Base-by-base conservation (phyloP, 1,140 invertebrate genomes). In the Drosophila parvula region DNA sequence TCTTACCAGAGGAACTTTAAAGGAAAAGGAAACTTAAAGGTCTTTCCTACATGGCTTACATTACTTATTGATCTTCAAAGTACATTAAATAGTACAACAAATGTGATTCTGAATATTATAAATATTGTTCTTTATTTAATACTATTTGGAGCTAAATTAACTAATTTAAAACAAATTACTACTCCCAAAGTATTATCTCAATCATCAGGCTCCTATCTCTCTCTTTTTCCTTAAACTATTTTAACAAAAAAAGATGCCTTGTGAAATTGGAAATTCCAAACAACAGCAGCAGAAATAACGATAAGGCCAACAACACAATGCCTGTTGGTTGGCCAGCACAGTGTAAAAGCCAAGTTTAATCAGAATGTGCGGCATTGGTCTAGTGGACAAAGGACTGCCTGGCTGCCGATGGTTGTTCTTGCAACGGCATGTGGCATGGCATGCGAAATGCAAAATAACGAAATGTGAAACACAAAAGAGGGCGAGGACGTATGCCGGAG, bases 301-400 rank as follows among this genome's bases (percentile, higher is more conserved):
- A 69, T 34, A 51, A 51, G 30, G 12, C 53, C 30, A 12, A 40
- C 34, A n/a, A 34, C 79, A 84, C 80, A 83, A 83, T 80, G 63
- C 28, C 36, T 58, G 59, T 71, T 18, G 58, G 70, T 75, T 70
- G 78, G 63, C 57, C 61, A 79, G 55, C 50, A 55, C 77, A 58
- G 56, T 77, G 81, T 86, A 86, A 86, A 82, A 88, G 82, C 83
- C 83, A 86, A 88, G 79, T 85, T 86, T 85, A 86, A 85, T 86
- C 82, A 85, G 81, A 86, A 86, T 86, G 50, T 36, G 75, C 70
- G 48, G 73, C 63, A 55, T 36, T 45, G 62, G 77, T 60, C 43
- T 38, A 27, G 53, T 45, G 53, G 64, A 27, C 71, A 50, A 45
- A 43, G 51, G 57, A 45, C 50, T 36, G 63, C 50, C 56, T 12